Base-by-base conservation (phyloP, 2,113 vertebrate genomes). In the Oreochromis aureus region DNA sequence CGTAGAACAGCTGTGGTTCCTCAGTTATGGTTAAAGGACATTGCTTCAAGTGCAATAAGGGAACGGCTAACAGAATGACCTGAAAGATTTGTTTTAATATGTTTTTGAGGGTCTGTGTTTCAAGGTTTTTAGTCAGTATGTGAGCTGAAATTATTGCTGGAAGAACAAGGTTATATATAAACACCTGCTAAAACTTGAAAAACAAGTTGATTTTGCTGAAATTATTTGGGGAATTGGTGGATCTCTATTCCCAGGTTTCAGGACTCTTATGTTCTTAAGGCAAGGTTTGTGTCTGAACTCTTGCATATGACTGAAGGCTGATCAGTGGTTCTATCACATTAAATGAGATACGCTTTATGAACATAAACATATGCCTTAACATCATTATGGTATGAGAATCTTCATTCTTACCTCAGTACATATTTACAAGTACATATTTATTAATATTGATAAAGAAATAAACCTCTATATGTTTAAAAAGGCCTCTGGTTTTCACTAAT, bases 321-420 rank as follows among this genome's bases (percentile, higher is more conserved):
- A 76, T 51, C 71, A 32, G 27, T 76, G 24, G 24, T 48, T 48
- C 71, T 32, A 27, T 7, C 24, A 7, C 44, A 2, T 76, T 22
- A 48, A 16, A 51, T 1, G 24, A 51, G 15, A 12, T 5, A n/a
- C 6, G 0, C 16, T 36, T 66, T 10, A 19, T 10, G 3, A 63
- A 36, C 32, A 63, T 4, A 46, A 76, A 76, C 44, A 11, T 0
- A 66, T 0, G 0, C 2, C 6, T 66, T 39, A 30, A 48, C 16
- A 12, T 76, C 24, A 19, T 48, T 5, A 19, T 51, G 6, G 44
- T 2, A 51, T 51, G 24, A 18, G 46, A 82, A 36, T n/a, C 3
- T 58, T 18, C 36, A 41, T 30, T 6, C 8, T 53, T n/a, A 0
- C 18, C 22, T 15, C 9, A 69, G 63, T 22, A 69, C 63, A 41